Percentiles rank a stretch among this genome's conserved stretches.
phyloP scores from a whole-genome alignment of 64 coral and sea anemone species.

The Stichodactyla mertensii region DNA sequence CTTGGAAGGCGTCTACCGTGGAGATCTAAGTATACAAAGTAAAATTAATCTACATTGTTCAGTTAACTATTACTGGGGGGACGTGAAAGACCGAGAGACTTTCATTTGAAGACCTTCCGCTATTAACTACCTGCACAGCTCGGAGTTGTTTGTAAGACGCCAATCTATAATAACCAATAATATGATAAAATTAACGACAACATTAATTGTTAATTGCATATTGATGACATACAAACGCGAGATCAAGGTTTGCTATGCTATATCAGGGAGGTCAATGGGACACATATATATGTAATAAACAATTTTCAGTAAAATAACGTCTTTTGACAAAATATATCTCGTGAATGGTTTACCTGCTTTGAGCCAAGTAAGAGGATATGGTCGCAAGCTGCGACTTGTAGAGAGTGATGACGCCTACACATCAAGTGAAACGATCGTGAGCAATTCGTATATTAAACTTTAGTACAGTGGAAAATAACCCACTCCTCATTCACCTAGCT shows the following conservation, averaged over 20 bases:
- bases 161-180: not conserved
- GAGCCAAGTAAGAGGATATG: slow-evolving; percentile 30
- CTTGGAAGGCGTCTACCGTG: slow-evolving; percentile 96
- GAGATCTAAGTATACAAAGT: slow-evolving; percentile 58
- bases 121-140: not conserved
- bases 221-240: too few relatives aligned
- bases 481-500: slow-evolving; percentile 24
- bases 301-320: too few relatives aligned
- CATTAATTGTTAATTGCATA: too few relatives aligned
- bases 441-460: not conserved
- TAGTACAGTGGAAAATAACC: not conserved
- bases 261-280: too few relatives aligned
- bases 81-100: too few relatives aligned
- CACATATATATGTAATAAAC: too few relatives aligned
- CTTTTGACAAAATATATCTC: not conserved
- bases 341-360: slow-evolving; percentile 20
- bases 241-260: too few relatives aligned
- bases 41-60: not conserved
- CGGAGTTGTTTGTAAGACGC: slow-evolving; percentile 4
- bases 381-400: slow-evolving; percentile 87
- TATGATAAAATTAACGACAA: not conserved
- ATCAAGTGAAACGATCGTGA: not conserved
- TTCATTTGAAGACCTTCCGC: too few relatives aligned
- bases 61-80: too few relatives aligned
- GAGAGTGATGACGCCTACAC: slow-evolving; percentile 81